Evolutionary conservation across 2,113 vertebrate genomes (phyloP).

Genomic region (Dasyurus viverrinus): DNA sequence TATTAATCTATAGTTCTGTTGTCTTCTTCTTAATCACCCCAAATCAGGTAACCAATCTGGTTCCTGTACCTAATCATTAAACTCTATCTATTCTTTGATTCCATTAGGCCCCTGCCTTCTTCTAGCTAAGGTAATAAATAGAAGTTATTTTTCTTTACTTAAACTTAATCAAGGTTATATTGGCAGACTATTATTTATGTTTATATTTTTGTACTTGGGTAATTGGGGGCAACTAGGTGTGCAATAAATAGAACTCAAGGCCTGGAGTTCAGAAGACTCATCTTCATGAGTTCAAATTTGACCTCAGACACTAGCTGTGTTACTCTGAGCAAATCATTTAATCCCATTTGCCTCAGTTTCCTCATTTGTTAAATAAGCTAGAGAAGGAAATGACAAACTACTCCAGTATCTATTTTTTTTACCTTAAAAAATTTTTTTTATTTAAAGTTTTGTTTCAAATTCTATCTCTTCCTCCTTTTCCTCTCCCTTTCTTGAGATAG

Average conservation of each 20-base stretch:
- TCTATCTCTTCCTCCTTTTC: too few species aligned
- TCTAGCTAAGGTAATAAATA: conserved; percentile 56
- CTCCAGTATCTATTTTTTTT: too few species aligned
- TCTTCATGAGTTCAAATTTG: not conserved
- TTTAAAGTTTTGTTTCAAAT: too few species aligned
- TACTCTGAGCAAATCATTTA: not conserved
- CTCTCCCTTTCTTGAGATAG: too few species aligned
- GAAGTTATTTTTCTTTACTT: not conserved
- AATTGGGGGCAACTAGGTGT: not conserved
- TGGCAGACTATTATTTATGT: not conserved
- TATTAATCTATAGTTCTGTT: not conserved
- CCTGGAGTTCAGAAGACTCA: not conserved
- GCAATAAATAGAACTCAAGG: too few species aligned
- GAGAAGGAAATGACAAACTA: too few species aligned
- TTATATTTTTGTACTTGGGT: not conserved
- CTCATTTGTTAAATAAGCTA: not conserved
- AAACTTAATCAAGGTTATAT: not conserved
- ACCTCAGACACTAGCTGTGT: not conserved
- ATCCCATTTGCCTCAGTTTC: not conserved
- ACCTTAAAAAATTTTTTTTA: too few species aligned
- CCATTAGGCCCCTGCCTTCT: conserved; percentile 44
- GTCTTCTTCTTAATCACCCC: not conserved
- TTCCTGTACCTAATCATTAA: conserved; percentile 19
- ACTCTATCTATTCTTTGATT: conserved; percentile 34
- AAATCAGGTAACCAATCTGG: not conserved